These are phyloP conservation scores for Cyprinodon variegatus DNA, from an alignment of 2,113 vertebrate genomes.

Conservation along the genomic window DNA sequence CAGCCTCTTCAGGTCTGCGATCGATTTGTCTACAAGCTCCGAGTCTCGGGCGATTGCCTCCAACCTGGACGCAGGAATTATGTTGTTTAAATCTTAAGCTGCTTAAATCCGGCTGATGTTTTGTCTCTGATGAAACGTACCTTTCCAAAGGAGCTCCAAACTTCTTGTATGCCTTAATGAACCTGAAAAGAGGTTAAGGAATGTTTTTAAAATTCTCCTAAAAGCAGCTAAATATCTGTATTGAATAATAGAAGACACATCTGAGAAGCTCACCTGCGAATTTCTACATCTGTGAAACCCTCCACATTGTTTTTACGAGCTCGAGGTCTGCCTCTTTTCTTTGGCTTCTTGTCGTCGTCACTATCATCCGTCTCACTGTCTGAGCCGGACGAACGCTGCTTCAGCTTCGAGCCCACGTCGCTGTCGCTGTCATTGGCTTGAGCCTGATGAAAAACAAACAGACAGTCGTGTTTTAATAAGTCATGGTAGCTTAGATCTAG, in stretches of 20 bases:
- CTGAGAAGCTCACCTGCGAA: conserved; percentile 85
- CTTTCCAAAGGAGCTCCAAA: conserved; percentile 96
- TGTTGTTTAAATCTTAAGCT: background rate
- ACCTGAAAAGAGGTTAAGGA: conserved; percentile 77
- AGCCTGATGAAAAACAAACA: conserved; percentile 75
- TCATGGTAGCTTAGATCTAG: background rate
- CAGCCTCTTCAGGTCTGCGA: conserved; percentile 93
- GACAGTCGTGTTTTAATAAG: background rate
- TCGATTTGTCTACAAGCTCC: conserved; percentile 97
- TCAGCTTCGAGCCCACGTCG: conserved; percentile 92
- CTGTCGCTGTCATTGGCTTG: conserved; percentile 97
- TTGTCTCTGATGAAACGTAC: conserved; percentile 66
- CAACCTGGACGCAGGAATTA: conserved; percentile 75
- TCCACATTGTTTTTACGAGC: conserved; percentile 96
- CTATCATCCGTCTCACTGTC: conserved; percentile 96
- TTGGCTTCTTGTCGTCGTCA: conserved; percentile 94
- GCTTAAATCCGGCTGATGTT: background rate
- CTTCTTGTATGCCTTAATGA: conserved; percentile 99
- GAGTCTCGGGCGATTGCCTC: conserved; percentile 96
- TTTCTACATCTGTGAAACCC: conserved; percentile 95
- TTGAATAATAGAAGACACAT: background rate
- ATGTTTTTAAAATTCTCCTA: background rate
- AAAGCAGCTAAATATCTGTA: background rate
- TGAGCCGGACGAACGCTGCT: conserved; percentile 91
- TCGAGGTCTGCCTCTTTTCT: conserved; percentile 90